Percentiles rank a stretch among this genome's conserved stretches.
Evolutionary conservation across 2,797 vertebrate species (phyloP).

Genomic region (Micromesistius poutassou): DNA sequence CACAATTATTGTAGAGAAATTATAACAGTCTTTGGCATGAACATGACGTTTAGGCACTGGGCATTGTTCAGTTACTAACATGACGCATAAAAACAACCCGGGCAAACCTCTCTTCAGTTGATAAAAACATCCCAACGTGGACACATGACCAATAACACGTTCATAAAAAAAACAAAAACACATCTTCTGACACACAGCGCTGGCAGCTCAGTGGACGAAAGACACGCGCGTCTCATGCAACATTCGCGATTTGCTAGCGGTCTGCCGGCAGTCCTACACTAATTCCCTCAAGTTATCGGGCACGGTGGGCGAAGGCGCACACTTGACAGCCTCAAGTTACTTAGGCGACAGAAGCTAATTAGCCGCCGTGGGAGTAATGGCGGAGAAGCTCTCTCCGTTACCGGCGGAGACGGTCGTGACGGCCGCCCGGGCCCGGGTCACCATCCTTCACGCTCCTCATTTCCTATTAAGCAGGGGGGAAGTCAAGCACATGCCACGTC

Average conservation of each 20-base stretch:
- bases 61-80: slow-evolving; percentile 45
- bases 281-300: slow-evolving; percentile 73
- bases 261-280: slow-evolving; percentile 70
- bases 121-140: slow-evolving; percentile 41
- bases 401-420: slow-evolving; percentile 53
- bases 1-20: slow-evolving; percentile 58
- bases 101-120: too few relatives aligned
- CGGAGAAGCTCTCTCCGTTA: slow-evolving; percentile 46
- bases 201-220: slow-evolving; percentile 55
- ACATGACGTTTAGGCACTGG: slow-evolving; percentile 53
- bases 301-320: slow-evolving; percentile 57
- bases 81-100: slow-evolving; percentile 45
- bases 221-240: slow-evolving; percentile 62
- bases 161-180: slow-evolving; percentile 22
- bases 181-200: slow-evolving; percentile 44
- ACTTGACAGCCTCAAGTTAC: slow-evolving; percentile 75
- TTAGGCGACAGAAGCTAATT: slow-evolving; percentile 74
- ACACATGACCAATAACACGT: slow-evolving; percentile 34
- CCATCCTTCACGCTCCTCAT: slow-evolving; percentile 52
- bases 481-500: slow-evolving; percentile 60
- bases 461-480: slow-evolving; percentile 67
- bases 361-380: slow-evolving; percentile 62
- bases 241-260: slow-evolving; percentile 70
- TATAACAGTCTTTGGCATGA: slow-evolving; percentile 47
- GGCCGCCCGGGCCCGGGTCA: slow-evolving; percentile 5